Base-by-base conservation (phyloP, 37 sponge, comb jelly and placozoan genomes). In the Halichondria panicea region DNA sequence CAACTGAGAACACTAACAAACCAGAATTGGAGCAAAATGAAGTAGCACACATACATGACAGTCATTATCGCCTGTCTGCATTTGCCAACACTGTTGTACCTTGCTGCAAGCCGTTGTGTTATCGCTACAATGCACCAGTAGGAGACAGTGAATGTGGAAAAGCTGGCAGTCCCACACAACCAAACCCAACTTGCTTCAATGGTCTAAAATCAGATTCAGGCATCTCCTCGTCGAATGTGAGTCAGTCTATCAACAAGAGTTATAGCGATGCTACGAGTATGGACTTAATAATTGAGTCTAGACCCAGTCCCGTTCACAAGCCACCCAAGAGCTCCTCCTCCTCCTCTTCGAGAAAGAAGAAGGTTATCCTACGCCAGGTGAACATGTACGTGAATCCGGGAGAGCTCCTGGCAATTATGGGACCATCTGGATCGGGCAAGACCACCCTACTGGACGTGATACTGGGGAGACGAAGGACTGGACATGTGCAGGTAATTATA, bases 371-470 rank as follows among this genome's bases (percentile, higher is more conserved):
- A 15, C 53, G 79, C 27, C 39, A 75, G 35, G 80, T 92, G n/a
- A 86, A 87, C 30, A 53, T 92, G 52, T 92, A 92, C 74, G 67
- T 92, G 45, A 92, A 92, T 55, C 88, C 92, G 0, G 88, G 84
- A 13, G 88, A 87, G 43, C 73, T 92, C 50, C 88, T 86, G 34
- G 92, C 88, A 33, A 87, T 92, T 28, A 92, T 92, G 92, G 92
- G 92, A 19, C 92, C 92, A 39, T 81, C 88, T 6, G 92, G 92
- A 11, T 81, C 87, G 27, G 92, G 92, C 9, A 92, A 92, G 65
- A 92, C 92, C 0, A 92, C 88, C 3, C 63, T 92, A 9, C 72
- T 92, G 32, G 92, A 92, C 31, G 84, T 92, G 6, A 54, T 92
- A 28, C 34, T 83, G 4, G 83, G 87, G 0, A 66, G 70, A 18